Base-by-base conservation (phyloP, 2,797 vertebrate species). In the Loriculus beryllinus region DNA sequence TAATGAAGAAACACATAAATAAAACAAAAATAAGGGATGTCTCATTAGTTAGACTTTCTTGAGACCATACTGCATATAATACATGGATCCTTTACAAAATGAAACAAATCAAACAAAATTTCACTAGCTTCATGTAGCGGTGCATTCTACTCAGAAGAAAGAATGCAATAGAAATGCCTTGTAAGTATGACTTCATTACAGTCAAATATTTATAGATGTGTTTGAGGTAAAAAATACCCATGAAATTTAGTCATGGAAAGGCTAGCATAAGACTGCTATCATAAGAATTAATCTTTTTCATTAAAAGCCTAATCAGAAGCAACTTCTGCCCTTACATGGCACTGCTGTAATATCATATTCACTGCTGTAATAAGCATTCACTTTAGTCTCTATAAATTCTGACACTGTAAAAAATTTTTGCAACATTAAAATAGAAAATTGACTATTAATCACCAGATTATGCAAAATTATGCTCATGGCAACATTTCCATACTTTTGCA, bases 401-500 rank as follows among this genome's bases (percentile, higher is more conserved):
- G 88, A 92, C 67, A 49, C 63, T 82, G 39, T 15, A 87, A 90
- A 63, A 62, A 78, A 57, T 93, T 90, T 88, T 90, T 91, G 37
- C 20, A 40, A 82, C 42, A 90, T 92, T 95, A 93, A 90, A 91
- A 78, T 9, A 63, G 39, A 94, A 86, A 88, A 90, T 29, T 67
- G 70, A 42, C 56, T 75, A 64, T 92, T 79, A 91, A 96, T 82
- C 71, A 88, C 37, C 60, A 89, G 43, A 83, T 95, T 91, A 93
- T 91, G 81, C 67, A 92, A 94, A 96, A 83, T 40, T 80, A 70
- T 68, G 43, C 40, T 75, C 12, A 84, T 51, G 33, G 49, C 90
- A 84, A 77, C 86, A 82, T 82, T 93, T 96, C 64, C 56, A 12
- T 35, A 92, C 25, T 71, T 96, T 84, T 91, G 70, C 28, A 68